phyloP scores from a whole-genome alignment of 2,888 invertebrate species.

The Synanthedon formicaeformis region DNA sequence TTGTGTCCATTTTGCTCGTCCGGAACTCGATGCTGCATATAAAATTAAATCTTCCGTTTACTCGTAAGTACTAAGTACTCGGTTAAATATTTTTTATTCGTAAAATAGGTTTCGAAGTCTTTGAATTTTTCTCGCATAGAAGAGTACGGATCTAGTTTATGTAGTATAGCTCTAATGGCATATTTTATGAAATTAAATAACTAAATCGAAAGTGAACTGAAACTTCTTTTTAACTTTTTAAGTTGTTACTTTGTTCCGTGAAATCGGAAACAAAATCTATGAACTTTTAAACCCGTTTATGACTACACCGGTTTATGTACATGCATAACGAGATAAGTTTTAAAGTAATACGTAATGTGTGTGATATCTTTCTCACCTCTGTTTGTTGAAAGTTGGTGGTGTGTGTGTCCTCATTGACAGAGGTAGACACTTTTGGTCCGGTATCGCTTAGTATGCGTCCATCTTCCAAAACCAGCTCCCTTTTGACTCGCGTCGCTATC shows the following conservation, averaged over 20 bases:
- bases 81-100: too few species aligned
- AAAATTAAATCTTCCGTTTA: not conserved
- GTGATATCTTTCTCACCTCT: constrained; percentile 65
- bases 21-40: constrained; percentile 53
- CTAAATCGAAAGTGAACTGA: too few species aligned
- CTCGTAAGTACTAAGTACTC: too few species aligned
- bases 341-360: not conserved
- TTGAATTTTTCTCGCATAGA: too few species aligned
- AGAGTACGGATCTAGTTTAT: too few species aligned
- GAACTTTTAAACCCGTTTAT: too few species aligned
- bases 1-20: constrained; percentile 39
- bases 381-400: constrained; percentile 90
- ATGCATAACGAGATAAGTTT: not conserved
- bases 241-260: too few species aligned
- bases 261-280: too few species aligned
- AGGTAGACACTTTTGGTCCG: constrained; percentile 90
- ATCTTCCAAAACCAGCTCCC: constrained; percentile 90
- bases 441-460: constrained; percentile 90
- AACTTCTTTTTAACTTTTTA: too few species aligned
- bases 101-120: too few species aligned
- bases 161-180: too few species aligned
- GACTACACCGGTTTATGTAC: not conserved
- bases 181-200: too few species aligned
- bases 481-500: constrained; percentile 90
- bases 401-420: constrained; percentile 91